Base-by-base conservation (phyloP, 2,888 invertebrate species). In the Stenichneumon culpator region DNA sequence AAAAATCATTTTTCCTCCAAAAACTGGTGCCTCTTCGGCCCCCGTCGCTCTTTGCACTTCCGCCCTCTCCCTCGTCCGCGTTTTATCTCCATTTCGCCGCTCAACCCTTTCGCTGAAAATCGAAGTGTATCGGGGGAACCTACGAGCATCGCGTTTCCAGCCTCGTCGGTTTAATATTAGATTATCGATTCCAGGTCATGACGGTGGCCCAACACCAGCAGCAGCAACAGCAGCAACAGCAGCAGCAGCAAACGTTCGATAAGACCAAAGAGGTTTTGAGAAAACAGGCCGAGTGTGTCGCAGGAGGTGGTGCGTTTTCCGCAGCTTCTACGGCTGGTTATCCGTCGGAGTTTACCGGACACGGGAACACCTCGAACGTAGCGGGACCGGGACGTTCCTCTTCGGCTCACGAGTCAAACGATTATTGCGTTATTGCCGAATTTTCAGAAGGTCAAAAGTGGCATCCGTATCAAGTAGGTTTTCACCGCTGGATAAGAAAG, bases 401-500 rank as follows among this genome's bases (percentile, higher is more conserved):
- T 19, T 77, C 83, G 52, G 77, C 84, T 25, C 86, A 86, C 65
- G 88, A 88, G 65, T 60, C 84, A 39, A 87, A 85, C 69, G 87
- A 88, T 78, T 88, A 88, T 75, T 87, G 86, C 63, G 88, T 89
- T 28, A 89, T 90, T 68, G 89, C 84, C 47, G 94, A 93, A 82
- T 92, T 92, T 77, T 77, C 90, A 78, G 94, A 93, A 14, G 91
- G 91, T 3, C 94, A 93, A 85, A 94, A 94, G 82, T 94, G 94
- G 94, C 93, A 93, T 87, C 93, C 93, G 87, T 94, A 94, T 92
- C 94, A 94, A 89, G 93, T 94, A 89, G 86, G 86, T 82, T 60
- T 54, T 74, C 7, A 25, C 16, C 39, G 14, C 19, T 19, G 7
- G n/a, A 2, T 54, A 54, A 54, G 2, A n/a, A 1, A 54, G 9